Conservation (phyloP, 2,797 vertebrate species). For the Anabacerthia variegaticeps region DNA sequence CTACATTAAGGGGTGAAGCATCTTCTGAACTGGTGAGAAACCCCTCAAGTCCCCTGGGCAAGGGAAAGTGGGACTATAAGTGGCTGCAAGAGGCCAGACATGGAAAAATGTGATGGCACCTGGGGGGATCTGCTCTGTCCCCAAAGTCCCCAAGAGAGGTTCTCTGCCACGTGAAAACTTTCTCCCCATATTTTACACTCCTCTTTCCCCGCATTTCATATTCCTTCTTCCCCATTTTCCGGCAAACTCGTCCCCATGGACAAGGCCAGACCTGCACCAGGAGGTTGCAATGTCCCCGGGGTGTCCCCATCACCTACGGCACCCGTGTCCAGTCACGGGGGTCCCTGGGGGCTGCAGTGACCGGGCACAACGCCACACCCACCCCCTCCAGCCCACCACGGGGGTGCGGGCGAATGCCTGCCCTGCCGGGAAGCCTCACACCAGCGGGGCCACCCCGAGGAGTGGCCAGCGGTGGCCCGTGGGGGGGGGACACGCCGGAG, state of each 20-base stretch:
- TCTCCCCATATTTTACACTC: background rate
- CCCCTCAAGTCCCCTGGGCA: background rate
- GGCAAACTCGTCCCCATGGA: background rate
- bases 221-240: background rate
- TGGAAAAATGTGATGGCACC: background rate
- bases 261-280: background rate
- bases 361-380: background rate
- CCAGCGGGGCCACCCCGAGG: background rate
- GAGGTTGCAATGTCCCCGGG: background rate
- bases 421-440: background rate
- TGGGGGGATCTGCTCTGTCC: background rate
- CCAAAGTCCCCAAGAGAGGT: background rate
- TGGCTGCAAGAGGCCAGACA: background rate
- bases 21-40: background rate
- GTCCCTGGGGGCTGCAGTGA: background rate
- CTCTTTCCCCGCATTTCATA: background rate
- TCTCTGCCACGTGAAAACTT: background rate
- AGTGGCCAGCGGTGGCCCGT: background rate
- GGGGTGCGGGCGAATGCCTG: background rate
- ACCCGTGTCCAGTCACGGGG: fast-evolving
- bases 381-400: background rate
- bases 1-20: background rate
- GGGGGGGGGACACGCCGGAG: background rate
- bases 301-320: background rate
- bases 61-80: background rate